Conservation (phyloP, 2,888 invertebrate genomes). For the Coleophora deauratella region DNA sequence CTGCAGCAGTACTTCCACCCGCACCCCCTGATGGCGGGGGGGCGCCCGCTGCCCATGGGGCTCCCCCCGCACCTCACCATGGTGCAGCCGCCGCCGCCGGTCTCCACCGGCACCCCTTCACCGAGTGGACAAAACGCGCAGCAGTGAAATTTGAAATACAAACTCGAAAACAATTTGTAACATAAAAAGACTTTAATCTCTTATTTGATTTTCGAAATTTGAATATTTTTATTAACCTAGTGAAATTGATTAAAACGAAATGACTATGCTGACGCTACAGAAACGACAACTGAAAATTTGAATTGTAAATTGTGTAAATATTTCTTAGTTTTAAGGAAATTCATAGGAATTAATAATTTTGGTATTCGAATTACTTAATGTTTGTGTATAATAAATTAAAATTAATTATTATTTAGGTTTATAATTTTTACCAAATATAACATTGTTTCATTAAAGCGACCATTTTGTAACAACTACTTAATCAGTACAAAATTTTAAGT, state of each 20-base stretch:
- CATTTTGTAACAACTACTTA: constrained; percentile 9
- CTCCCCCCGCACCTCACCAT: constrained; percentile 59
- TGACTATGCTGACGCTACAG: no score
- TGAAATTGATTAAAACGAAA: no score
- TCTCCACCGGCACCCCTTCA: constrained; percentile 51
- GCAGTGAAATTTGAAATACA: constrained; percentile 23
- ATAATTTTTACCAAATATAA: constrained; percentile 44
- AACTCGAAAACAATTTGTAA: no score
- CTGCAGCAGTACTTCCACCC: constrained; percentile 78
- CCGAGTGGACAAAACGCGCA: constrained; percentile 49
- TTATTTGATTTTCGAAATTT: no score
- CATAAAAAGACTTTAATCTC: no score
- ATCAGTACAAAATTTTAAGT: constrained; percentile 37
- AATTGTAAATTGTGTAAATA: constrained; percentile 45
- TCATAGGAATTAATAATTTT: constrained; percentile 16
- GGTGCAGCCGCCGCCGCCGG: constrained; percentile 62
- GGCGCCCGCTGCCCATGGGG: constrained; percentile 64
- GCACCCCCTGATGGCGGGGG: constrained; percentile 73
- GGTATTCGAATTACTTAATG: constrained; percentile 11
- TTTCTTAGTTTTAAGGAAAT: constrained; percentile 10
- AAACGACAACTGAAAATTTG: no score
- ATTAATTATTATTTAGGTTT: constrained; percentile 27
- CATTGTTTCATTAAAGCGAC: constrained; percentile 19
- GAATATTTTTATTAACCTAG: no score
- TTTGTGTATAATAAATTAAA: constrained; percentile 15